Percentiles rank a stretch among this genome's conserved stretches.
Evolutionary conservation across 2,888 invertebrate species (phyloP).

Genomic region (Sphaeridia pumilis): DNA sequence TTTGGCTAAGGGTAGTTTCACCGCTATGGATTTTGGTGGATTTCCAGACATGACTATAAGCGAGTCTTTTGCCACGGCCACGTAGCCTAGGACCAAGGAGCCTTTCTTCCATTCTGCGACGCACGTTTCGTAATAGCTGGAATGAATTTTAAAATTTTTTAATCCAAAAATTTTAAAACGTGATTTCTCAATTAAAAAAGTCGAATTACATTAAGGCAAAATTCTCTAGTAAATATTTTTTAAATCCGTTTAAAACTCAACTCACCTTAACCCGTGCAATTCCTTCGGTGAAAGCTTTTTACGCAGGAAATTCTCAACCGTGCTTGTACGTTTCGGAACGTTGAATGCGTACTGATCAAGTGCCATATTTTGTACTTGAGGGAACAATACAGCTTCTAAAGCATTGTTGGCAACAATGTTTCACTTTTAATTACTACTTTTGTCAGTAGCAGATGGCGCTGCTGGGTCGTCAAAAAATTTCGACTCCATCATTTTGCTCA

Average conservation of each 20-base stretch:
- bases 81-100: conserved; percentile 25
- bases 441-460: too few species aligned
- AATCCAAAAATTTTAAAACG: too few species aligned
- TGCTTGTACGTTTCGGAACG: conserved; percentile 26
- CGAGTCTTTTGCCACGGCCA: conserved; percentile 26
- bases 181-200: not conserved
- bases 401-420: too few species aligned
- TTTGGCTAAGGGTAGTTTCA: conserved; percentile 21
- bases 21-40: conserved; percentile 29
- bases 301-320: conserved; percentile 34
- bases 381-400: too few species aligned
- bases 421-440: too few species aligned
- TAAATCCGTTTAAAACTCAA: too few species aligned
- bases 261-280: conserved; percentile 28
- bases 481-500: too few species aligned
- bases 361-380: conserved; percentile 14
- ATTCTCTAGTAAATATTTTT: too few species aligned
- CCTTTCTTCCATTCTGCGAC: conserved; percentile 30
- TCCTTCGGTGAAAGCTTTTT: conserved; percentile 24
- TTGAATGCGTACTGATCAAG: conserved; percentile 25
- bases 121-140: conserved; percentile 35
- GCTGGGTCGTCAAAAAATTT: too few species aligned
- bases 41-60: conserved; percentile 30
- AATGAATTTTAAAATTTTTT: not conserved
- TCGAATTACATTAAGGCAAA: not conserved